Percentiles rank a stretch among this genome's conserved stretches.
phyloP scores from a whole-genome alignment of 1,140 invertebrate species.

The Macrobrachium nipponense region DNA sequence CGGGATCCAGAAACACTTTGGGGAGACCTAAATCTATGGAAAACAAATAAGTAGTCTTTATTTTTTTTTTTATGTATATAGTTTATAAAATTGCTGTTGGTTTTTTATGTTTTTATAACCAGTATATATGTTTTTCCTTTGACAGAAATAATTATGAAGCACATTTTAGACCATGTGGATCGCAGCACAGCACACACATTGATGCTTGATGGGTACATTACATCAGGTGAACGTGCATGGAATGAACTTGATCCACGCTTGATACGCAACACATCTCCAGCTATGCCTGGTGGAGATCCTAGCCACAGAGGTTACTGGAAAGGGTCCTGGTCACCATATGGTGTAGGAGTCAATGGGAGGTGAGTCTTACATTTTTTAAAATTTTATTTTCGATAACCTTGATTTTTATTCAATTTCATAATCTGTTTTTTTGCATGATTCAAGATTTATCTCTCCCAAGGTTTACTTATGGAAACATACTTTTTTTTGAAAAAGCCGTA shows the following conservation, averaged over 20 bases:
- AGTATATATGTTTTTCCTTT: background rate
- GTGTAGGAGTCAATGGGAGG: constrained; percentile 31
- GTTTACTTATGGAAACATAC: too few species aligned
- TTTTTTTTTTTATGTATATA: too few species aligned
- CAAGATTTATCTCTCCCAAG: too few species aligned
- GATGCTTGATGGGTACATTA: constrained; percentile 33
- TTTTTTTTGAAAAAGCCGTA: too few species aligned
- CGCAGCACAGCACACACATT: background rate
- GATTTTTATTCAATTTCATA: background rate
- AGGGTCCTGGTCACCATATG: constrained; percentile 42
- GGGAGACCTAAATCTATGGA: too few species aligned
- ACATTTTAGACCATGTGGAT: constrained; percentile 3
- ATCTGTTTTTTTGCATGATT: too few species aligned
- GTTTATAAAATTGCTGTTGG: too few species aligned
- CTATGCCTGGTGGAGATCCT: constrained; percentile 31
- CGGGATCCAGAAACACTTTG: too few species aligned
- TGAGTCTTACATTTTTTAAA: background rate
- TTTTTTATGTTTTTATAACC: too few species aligned
- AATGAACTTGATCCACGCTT: constrained; percentile 33
- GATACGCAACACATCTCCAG: constrained; percentile 11
- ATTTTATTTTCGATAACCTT: background rate
- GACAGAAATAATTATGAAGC: constrained; percentile 6
- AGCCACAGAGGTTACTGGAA: constrained; percentile 37
- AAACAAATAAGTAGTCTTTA: too few species aligned
- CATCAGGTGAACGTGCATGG: background rate